phyloP scores from a whole-genome alignment of 2,888 invertebrate species.

The Mimumesa dahlbomi region DNA sequence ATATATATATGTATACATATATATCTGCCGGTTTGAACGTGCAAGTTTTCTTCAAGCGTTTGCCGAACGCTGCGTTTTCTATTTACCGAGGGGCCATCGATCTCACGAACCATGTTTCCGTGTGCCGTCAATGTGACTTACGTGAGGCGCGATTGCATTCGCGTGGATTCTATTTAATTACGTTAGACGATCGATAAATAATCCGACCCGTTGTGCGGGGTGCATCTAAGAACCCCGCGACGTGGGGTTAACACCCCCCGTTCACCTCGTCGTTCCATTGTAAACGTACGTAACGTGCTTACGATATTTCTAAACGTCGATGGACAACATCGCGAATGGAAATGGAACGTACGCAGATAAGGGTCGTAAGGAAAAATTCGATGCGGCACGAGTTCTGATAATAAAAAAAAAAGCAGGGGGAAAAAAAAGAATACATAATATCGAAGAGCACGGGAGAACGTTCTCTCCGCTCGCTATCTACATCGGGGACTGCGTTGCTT shows the following conservation, averaged over 20 bases:
- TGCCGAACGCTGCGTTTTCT: background rate
- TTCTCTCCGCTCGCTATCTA: conserved; percentile 4
- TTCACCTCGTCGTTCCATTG: too few relatives aligned
- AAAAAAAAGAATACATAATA: too few relatives aligned
- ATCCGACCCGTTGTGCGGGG: too few relatives aligned
- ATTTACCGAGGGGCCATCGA: conserved; percentile 23
- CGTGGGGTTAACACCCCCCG: too few relatives aligned
- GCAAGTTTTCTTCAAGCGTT: conserved; percentile 2
- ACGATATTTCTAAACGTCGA: too few relatives aligned
- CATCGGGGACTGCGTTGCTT: background rate
- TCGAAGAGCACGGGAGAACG: background rate
- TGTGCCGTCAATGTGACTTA: too few relatives aligned
- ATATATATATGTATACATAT: background rate
- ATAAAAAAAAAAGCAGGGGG: conserved; percentile 4
- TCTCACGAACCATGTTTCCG: conserved; percentile 3
- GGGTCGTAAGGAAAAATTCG: conserved; percentile 4
- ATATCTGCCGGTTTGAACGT: conserved; percentile 2
- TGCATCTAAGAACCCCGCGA: too few relatives aligned
- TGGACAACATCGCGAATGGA: background rate
- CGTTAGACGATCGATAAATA: too few relatives aligned
- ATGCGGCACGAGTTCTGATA: background rate
- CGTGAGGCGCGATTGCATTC: too few relatives aligned
- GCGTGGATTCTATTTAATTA: too few relatives aligned
- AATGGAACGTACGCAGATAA: conserved; percentile 18
- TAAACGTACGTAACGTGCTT: too few relatives aligned